Evolutionary conservation across 2,113 vertebrate genomes (phyloP), one percentile per base, ranked within the genome.

Genomic region (Callocephalon fimbriatum): DNA sequence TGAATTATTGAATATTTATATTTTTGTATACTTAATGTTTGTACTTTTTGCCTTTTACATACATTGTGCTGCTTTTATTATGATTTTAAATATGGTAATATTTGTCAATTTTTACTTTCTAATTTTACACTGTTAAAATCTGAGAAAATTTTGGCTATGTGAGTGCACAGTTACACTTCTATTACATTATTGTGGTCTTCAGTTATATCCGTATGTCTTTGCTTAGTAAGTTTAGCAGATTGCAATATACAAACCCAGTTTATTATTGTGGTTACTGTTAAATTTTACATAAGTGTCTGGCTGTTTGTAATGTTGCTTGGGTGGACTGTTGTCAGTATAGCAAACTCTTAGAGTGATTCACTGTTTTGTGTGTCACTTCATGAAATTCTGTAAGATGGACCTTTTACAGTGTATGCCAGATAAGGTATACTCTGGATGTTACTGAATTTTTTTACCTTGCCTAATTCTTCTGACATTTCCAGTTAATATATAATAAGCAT

Each of bases 251-350:
- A 96, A 88, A 54, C 63, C 78, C 78, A 96, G 96, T 97, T 92
- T 97, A 95, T 96, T 97, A 81, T 95, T 95, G 96, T 97, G 95
- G 92, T 98, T 98, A 32, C 90, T 92, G 91, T 96, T 96, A 95
- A 94, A 93, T 97, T 95, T 96, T 95, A 94, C 83, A 82, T 78
- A 88, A 82, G 71, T 76, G 81, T 84, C 82, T 98, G 95, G 54
- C 83, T 96, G 90, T 95, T 96, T 94, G 83, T 94, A 86, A 68
- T 74, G 76, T 96, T 93, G 74, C 97, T 84, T 98, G 98, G 97
- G 98, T 98, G 98, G 98, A 96, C 98, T 97, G 75, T 83, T 95
- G 70, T 91, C 95, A 96, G 62, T 59, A 45, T 32, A 87, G 66
- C 85, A 89, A 83, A 87, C 63, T 83, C 44, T 95, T 65, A 8